Evolutionary conservation across 2,888 invertebrate genomes (phyloP).

Genomic region (Micropterix aruncella): DNA sequence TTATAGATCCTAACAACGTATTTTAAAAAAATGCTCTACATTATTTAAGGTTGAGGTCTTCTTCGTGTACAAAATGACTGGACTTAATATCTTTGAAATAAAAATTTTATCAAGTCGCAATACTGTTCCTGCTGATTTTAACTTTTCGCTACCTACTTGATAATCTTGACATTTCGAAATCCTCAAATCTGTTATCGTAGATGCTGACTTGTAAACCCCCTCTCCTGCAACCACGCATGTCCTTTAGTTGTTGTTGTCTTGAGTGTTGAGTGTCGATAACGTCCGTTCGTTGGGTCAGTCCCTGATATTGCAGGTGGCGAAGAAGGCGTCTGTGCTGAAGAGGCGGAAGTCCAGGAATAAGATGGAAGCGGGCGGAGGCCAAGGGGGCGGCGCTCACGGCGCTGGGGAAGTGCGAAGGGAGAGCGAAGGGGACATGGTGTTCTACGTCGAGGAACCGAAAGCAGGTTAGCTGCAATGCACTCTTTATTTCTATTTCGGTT

Average conservation of each 20-base stretch:
- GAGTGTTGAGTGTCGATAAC: constrained; percentile 15
- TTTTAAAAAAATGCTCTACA: too few relatives aligned
- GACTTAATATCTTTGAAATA: too few relatives aligned
- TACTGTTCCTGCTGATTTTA: too few relatives aligned
- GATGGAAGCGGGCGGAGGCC: constrained; percentile 35
- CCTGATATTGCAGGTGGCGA: constrained; percentile 58
- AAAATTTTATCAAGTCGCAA: too few relatives aligned
- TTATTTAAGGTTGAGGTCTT: too few relatives aligned
- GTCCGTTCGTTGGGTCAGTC: constrained; percentile 37
- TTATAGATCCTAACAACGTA: too few relatives aligned
- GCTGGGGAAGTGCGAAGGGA: constrained; percentile 25
- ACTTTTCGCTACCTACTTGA: too few relatives aligned
- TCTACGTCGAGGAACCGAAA: constrained; percentile 49
- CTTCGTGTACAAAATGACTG: too few relatives aligned
- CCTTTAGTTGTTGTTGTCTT: constrained; percentile 11
- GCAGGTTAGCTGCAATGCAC: constrained; percentile 25
- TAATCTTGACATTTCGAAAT: too few relatives aligned
- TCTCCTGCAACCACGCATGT: constrained; percentile 1
- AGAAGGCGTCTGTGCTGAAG: constrained; percentile 58
- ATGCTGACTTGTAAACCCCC: too few relatives aligned
- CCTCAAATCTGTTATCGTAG: too few relatives aligned
- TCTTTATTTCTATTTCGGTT: constrained; percentile 2
- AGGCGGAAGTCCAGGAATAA: constrained; percentile 52
- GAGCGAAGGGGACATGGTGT: constrained; percentile 48
- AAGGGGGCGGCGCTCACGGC: background rate